Base-by-base conservation (phyloP, 2,888 invertebrate genomes). In the Phymatocera aterrima region DNA sequence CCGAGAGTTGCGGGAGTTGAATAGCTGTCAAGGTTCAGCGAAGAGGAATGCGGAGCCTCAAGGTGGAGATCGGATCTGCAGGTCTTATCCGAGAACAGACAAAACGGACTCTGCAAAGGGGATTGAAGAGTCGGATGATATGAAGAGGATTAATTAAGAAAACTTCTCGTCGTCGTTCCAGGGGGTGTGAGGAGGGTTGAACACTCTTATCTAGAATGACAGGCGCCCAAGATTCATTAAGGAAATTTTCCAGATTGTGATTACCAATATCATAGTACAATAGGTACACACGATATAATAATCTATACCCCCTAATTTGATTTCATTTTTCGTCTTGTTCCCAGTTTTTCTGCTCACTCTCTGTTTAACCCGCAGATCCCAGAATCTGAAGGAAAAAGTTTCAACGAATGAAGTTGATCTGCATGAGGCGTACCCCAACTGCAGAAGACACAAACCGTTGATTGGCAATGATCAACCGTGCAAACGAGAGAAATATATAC, bases 21-120 rank as follows among this genome's bases (percentile, higher is more conserved):
- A 75, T 75, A 57, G 57, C 75, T 75, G 85, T 83, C 86, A 84
- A 86, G 87, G 87, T 85, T 86, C 84, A 84, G 84, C 83, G 82
- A 83, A 87, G 82, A 84, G 87, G 85, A 85, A 86, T 86, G 87
- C 87, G 87, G 87, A 87, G 72, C 48, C 48, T 43, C 57, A 51
- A 21, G 31, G 31, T 34, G 51, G 51, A 72, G 72, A 72, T 72
- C 72, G n/a, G 72, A 72, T 72, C 72, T 72, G 57, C 28, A 57
- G 51, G 72, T 72, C 72, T 72, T 72, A 72, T 72, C 72, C 37
- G 37, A 31, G 57, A 24, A 72, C 48, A 43, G 51, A 48, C 72
- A 51, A 72, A 72, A 60, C 75, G 75, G 54, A 75, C 75, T 86
- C 85, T 83, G 80, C 78, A 80, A 80, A 80, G 79, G 81, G 82